Evolutionary conservation across 1,140 invertebrate genomes (phyloP).

Genomic region (Acromyrmex charruanus): DNA sequence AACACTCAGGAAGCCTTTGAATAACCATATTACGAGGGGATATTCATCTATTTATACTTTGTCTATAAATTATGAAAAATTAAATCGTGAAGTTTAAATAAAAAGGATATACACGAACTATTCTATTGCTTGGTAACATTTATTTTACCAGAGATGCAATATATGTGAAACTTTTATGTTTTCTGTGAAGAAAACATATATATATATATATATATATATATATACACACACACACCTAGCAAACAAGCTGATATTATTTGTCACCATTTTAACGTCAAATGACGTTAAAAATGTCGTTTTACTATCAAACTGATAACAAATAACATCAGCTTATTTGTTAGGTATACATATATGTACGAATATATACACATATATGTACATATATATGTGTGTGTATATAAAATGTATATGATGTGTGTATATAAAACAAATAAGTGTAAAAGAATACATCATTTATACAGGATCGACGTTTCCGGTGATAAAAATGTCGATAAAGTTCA

Average conservation of each 20-base stretch:
- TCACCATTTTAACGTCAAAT: no score
- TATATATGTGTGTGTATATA: no score
- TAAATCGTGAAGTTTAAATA: conserved; percentile 21
- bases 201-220: no score
- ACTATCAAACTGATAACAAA: no score
- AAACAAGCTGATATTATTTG: no score
- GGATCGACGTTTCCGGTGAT: neutral
- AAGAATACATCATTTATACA: conserved; percentile 5
- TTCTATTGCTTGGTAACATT: neutral
- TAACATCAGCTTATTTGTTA: no score
- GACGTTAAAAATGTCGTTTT: no score
- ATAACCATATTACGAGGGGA: conserved; percentile 24
- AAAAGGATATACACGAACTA: neutral
- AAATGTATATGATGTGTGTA: neutral
- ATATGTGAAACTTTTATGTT: neutral
- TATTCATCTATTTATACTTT: conserved; percentile 30
- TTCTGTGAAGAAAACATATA: neutral
- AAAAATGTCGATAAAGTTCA: neutral
- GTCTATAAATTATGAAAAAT: conserved; percentile 8
- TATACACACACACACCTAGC: no score
- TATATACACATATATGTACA: no score
- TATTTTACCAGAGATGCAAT: neutral
- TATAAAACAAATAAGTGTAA: neutral
- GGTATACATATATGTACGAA: no score
- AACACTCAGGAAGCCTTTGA: conserved; percentile 10